A percentile compares a stretch with the other conserved stretches of the same genome.
Evolutionary conservation across 2,113 vertebrate genomes (phyloP).

Genomic region (Antechinus flavipes): DNA sequence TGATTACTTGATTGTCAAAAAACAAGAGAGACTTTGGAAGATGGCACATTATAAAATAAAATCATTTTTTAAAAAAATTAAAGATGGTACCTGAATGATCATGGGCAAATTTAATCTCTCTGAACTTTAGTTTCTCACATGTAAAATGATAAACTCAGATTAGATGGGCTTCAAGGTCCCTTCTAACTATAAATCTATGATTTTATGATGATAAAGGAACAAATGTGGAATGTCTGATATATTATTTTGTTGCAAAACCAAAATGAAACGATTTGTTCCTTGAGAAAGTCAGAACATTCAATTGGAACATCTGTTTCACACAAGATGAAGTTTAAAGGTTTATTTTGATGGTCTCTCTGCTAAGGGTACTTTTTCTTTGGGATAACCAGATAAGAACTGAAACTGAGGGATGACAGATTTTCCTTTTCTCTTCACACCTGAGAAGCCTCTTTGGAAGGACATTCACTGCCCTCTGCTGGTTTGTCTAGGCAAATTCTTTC

Average conservation of each 20-base stretch:
- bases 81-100: neutral
- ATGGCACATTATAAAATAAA: neutral
- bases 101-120: neutral
- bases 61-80: neutral
- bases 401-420: neutral
- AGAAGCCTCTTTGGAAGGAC: slow-evolving; percentile 50
- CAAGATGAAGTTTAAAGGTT: neutral
- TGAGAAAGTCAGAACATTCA: neutral
- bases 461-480: slow-evolving; percentile 85
- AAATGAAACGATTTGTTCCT: neutral
- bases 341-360: rapidly evolving
- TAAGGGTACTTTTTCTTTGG: neutral
- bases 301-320: neutral
- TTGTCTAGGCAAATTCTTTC: neutral
- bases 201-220: neutral
- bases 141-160: neutral
- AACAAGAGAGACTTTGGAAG: neutral
- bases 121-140: neutral
- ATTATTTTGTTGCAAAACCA: rapidly evolving
- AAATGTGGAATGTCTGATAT: neutral
- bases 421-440: neutral
- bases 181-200: neutral
- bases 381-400: neutral
- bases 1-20: neutral
- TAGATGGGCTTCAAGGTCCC: neutral